Percentiles rank a stretch among this genome's conserved stretches.
These are phyloP conservation scores for Mesoligia furuncula DNA, from an alignment of 2,888 invertebrate species.

Conservation along the genomic window DNA sequence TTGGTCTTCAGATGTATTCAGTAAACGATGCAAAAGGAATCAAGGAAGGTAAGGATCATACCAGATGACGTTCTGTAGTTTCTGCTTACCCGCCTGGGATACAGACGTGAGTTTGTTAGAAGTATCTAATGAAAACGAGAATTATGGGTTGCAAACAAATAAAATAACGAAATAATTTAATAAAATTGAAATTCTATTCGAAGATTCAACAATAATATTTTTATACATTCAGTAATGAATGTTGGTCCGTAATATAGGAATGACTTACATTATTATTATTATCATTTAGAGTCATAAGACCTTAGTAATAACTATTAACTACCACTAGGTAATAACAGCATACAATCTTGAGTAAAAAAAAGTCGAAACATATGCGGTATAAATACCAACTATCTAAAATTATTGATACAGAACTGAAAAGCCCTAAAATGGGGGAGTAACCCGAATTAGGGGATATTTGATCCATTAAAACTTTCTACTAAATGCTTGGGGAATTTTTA, in stretches of 20 bases:
- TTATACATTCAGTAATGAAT: constrained; percentile 59
- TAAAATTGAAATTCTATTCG: constrained; percentile 64
- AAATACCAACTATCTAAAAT: not conserved
- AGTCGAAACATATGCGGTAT: not conserved
- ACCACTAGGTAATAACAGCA: constrained; percentile 6
- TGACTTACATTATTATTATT: constrained; percentile 32
- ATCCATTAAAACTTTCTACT: not conserved
- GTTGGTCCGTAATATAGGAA: constrained; percentile 44
- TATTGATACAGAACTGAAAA: not conserved
- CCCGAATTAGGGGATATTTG: not conserved
- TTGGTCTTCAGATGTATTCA: too few relatives aligned
- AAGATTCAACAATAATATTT: constrained; percentile 31
- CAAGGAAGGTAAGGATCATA: too few relatives aligned
- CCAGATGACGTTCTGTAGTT: too few relatives aligned
- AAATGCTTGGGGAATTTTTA: not conserved
- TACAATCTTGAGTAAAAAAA: not conserved
- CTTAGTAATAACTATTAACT: constrained; percentile 20
- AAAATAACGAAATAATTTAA: constrained; percentile 26
- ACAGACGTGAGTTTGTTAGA: not conserved
- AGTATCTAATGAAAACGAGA: not conserved
- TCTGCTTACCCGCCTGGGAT: too few relatives aligned
- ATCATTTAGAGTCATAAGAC: constrained; percentile 55
- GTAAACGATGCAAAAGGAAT: too few relatives aligned
- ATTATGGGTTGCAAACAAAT: not conserved
- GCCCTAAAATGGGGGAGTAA: not conserved